Evolutionary conservation across 2,113 vertebrate genomes (phyloP).

Genomic region (Strix aluco): DNA sequence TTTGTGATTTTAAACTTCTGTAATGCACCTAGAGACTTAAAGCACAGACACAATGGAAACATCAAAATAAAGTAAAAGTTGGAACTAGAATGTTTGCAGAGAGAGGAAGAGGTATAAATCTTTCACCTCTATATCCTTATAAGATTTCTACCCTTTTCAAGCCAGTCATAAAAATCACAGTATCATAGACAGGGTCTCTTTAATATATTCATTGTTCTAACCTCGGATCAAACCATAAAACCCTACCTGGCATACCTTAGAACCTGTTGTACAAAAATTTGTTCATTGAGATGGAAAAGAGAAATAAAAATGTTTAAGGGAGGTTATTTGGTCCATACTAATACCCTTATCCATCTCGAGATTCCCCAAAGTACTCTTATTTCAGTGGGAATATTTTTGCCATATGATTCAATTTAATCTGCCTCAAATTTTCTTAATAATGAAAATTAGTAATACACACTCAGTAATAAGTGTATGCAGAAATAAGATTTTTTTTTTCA

Average conservation of each 20-base stretch:
- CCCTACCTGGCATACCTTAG: not conserved
- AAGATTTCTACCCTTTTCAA: not conserved
- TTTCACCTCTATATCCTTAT: not conserved
- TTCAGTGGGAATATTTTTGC: not conserved
- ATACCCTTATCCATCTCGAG: not conserved
- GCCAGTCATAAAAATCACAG: not conserved
- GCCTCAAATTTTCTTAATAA: not conserved
- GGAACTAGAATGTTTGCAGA: not conserved
- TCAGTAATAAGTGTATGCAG: not conserved
- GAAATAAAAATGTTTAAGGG: not conserved
- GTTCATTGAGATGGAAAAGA: not conserved
- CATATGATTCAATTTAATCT: not conserved
- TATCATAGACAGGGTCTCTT: not conserved
- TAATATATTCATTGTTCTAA: not conserved
- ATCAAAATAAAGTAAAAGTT: not conserved
- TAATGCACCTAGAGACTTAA: not conserved
- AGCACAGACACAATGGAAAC: not conserved
- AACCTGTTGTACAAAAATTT: not conserved
- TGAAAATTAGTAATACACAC: not conserved
- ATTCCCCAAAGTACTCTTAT: not conserved
- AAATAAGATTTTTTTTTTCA: not conserved
- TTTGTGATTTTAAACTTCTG: constrained; percentile 1
- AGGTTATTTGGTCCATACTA: not conserved
- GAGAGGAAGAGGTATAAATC: not conserved
- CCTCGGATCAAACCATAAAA: not conserved